Conservation (phyloP, 2,888 invertebrate species). For the Lacanobia oleracea region DNA sequence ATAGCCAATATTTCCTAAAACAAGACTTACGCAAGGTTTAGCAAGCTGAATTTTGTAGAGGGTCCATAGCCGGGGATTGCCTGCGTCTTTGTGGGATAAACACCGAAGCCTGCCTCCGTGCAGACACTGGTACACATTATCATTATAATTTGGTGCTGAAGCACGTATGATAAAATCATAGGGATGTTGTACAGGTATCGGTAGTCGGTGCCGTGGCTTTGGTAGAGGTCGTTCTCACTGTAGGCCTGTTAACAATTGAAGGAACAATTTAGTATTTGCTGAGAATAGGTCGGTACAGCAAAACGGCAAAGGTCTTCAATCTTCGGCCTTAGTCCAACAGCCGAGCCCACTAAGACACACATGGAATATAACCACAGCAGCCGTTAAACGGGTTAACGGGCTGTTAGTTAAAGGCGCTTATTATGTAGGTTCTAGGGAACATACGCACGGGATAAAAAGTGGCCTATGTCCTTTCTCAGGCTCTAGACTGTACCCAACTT, state of each 20-base stretch:
- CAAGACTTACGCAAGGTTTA: constrained; percentile 74
- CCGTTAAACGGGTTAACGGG: too few species aligned
- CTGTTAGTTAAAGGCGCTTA: too few species aligned
- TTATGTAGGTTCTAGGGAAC: too few species aligned
- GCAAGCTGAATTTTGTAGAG: constrained; percentile 86
- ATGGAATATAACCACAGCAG: too few species aligned
- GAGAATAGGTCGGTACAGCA: background rate
- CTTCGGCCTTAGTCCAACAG: background rate
- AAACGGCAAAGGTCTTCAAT: background rate
- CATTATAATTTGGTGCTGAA: constrained; percentile 94
- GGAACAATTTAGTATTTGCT: background rate
- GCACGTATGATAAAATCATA: constrained; percentile 93
- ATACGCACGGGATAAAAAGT: too few species aligned
- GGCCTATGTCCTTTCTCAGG: too few species aligned
- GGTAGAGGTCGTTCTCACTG: constrained; percentile 92
- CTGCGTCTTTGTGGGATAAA: constrained; percentile 93
- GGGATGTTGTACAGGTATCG: constrained; percentile 95
- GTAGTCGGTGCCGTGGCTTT: constrained; percentile 91
- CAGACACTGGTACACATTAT: constrained; percentile 95
- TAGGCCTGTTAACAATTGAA: constrained; percentile 91
- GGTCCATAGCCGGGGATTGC: constrained; percentile 95
- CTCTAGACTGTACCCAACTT: too few species aligned
- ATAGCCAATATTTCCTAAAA: background rate
- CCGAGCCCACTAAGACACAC: too few species aligned
- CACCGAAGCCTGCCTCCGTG: constrained; percentile 95